Evolutionary conservation across 2,888 invertebrate genomes (phyloP), one percentile per base, ranked within the genome.

Genomic region (Cryptus armator): DNA sequence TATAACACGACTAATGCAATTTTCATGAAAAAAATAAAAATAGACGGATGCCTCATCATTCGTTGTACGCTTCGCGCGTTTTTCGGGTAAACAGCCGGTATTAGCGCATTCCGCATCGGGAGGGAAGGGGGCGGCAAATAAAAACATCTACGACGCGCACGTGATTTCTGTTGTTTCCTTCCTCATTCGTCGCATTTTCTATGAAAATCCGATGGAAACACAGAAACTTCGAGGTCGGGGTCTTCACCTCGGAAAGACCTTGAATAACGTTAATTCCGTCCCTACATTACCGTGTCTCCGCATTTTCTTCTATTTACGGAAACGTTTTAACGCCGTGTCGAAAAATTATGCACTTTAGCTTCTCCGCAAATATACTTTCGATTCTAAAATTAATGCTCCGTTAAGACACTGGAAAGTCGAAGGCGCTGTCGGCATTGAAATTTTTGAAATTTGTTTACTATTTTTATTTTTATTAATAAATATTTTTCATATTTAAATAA

Each of bases 201-300:
- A 32, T 16, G 10, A 53, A 56, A 19, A 46, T 29, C 44, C n/a
- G n/a, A 48, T 32, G 14, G 53, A 84, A 46, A 10, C 46, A 14
- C 67, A 24, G 24, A 59, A 68, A 53, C 72, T 83, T 78, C 85
- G 81, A 85, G 83, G 85, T 83, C 80, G 81, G 71, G 71, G 74
- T 85, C 81, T 75, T 43, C 56, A 81, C 83, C 83, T 75, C 66
- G 68, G 29, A 10, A 29, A 46, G 76, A 29, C 56, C 76, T 84
- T 78, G 67, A 1, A 14, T 19, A 37, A 29, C n/a, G 48, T 71
- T 43, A 32, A 44, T 72, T 53, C 77, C 29, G 32, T 72, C 64
- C 37, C 44, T 37, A 16, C 12, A 29, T 37, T 29, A 32, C 19
- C 16, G 32, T 66, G 62, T 72, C 7, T 0, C 70, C 16, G 46